Conservation (phyloP, 37 sponge, comb jelly and placozoan species). For the Cladorhizidae sp. region DNA sequence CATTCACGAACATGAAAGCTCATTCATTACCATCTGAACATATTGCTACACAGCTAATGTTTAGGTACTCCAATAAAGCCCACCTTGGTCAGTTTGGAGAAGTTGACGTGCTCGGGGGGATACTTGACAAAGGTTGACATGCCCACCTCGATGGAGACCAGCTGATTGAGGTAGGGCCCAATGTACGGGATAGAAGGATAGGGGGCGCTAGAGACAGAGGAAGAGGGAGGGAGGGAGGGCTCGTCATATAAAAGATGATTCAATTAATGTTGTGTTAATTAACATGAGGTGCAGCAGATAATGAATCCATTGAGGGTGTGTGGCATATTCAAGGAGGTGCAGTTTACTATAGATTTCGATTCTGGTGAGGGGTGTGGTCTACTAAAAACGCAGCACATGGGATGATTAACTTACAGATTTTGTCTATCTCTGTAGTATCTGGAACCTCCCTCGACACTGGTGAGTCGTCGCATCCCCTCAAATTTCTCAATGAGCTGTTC, state of each 20-base stretch:
- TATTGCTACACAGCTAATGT: too few relatives aligned
- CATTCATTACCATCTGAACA: too few relatives aligned
- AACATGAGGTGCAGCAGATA: too few relatives aligned
- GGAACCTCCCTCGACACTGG: conserved; percentile 26
- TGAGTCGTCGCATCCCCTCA: conserved; percentile 22
- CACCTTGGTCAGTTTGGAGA: conserved; percentile 63
- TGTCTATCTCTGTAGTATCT: conserved; percentile 41
- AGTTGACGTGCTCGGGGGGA: conserved; percentile 73
- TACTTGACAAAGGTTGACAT: conserved; percentile 69
- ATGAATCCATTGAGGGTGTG: too few relatives aligned
- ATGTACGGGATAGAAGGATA: conserved; percentile 68
- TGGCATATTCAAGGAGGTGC: too few relatives aligned
- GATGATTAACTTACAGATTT: conserved; percentile 16
- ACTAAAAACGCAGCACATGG: background rate
- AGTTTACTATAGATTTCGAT: too few relatives aligned
- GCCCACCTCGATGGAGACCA: conserved; percentile 67
- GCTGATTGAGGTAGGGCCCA: conserved; percentile 69
- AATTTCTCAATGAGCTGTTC: conserved; percentile 24
- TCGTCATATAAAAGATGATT: too few relatives aligned
- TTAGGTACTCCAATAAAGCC: too few relatives aligned
- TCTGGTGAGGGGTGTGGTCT: too few relatives aligned
- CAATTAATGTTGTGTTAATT: too few relatives aligned
- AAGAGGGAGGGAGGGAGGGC: too few relatives aligned
- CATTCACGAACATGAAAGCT: too few relatives aligned
- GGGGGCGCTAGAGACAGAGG: conserved; percentile 53